phyloP scores from a whole-genome alignment of 2,888 invertebrate genomes.

The Steromphala cineraria region DNA sequence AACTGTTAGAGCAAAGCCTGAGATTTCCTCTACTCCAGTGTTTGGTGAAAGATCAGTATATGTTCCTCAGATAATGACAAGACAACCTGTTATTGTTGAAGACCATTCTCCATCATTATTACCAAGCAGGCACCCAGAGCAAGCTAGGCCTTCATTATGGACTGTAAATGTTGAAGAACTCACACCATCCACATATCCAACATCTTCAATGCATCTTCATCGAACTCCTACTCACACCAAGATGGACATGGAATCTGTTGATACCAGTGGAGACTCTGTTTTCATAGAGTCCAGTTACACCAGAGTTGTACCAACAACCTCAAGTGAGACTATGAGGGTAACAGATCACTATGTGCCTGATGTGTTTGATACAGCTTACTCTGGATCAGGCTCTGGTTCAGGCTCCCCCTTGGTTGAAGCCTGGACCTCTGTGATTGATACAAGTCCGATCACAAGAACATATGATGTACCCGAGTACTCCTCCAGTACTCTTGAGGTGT shows the following conservation, averaged over 20 bases:
- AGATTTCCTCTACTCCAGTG: background rate
- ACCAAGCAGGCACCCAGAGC: background rate
- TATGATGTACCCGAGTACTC: background rate
- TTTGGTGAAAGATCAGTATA: background rate
- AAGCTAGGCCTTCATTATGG: background rate
- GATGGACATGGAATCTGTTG: background rate
- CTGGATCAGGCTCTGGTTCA: constrained; percentile 6
- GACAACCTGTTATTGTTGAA: background rate
- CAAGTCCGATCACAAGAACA: background rate
- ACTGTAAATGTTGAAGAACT: background rate
- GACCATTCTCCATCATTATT: background rate
- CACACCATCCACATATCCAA: background rate
- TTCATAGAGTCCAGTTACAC: background rate
- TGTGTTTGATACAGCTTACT: background rate
- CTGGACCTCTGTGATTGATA: constrained; percentile 3
- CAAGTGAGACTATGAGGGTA: no score
- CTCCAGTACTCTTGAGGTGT: background rate
- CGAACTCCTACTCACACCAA: background rate
- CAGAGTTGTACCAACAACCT: background rate
- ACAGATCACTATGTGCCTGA: background rate
- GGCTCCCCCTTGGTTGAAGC: background rate
- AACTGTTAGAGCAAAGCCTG: background rate
- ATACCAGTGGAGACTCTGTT: background rate
- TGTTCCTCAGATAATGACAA: background rate
- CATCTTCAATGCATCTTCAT: background rate